Percentiles rank a stretch among this genome's conserved stretches.
Conservation (phyloP, 1,140 invertebrate species). For the Bilobella aurantiaca region DNA sequence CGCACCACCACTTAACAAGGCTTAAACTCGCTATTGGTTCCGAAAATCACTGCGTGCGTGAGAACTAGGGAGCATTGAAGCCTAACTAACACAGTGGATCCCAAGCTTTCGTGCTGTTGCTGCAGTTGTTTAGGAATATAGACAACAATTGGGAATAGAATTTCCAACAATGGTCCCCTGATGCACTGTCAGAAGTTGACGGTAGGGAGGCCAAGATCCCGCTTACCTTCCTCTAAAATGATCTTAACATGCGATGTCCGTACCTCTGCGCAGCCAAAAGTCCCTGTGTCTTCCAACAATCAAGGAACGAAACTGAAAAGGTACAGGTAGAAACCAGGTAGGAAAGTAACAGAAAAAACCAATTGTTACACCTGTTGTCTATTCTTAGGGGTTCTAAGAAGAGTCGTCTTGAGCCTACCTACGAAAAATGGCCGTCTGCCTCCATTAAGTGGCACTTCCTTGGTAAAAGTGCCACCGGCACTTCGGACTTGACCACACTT, state of each 20-base stretch:
- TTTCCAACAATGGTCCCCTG: background rate
- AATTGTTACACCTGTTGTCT: constrained; percentile 7
- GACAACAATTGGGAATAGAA: background rate
- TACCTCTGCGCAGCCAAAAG: background rate
- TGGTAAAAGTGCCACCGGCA: too few species aligned
- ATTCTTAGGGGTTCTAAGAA: background rate
- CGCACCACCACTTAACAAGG: too few species aligned
- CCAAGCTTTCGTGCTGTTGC: too few species aligned
- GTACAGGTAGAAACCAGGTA: background rate
- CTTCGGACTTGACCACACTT: too few species aligned
- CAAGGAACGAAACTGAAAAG: constrained; percentile 5
- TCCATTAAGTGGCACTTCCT: too few species aligned
- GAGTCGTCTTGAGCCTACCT: background rate
- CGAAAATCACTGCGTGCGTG: too few species aligned
- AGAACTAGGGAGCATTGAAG: too few species aligned
- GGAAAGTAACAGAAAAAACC: background rate
- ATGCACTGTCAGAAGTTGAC: background rate
- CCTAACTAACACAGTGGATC: background rate
- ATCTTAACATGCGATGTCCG: background rate
- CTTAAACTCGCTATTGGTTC: too few species aligned
- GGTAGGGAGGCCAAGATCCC: background rate
- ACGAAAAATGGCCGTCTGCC: too few species aligned
- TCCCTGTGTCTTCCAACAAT: background rate
- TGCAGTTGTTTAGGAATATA: background rate
- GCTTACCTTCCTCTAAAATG: background rate